Conservation (phyloP, 2,797 vertebrate genomes). For the Anabacerthia variegaticeps region DNA sequence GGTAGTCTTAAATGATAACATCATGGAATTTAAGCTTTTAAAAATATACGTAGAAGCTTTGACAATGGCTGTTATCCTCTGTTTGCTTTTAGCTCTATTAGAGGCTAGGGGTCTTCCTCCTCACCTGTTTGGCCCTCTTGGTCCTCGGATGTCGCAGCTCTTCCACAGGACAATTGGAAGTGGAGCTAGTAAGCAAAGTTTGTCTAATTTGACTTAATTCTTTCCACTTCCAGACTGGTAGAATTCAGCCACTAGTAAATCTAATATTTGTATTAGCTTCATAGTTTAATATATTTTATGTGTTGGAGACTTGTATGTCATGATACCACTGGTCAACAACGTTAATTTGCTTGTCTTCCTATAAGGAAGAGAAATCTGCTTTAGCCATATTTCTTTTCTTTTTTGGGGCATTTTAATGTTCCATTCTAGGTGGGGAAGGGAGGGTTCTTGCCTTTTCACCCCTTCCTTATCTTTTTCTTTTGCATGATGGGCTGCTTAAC, state of each 20-base stretch:
- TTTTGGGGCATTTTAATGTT: not conserved
- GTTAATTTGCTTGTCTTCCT: not conserved
- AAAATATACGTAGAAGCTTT: constrained; percentile 54
- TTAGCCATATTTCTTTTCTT: not conserved
- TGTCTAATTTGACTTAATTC: constrained; percentile 62
- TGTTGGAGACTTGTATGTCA: constrained; percentile 22
- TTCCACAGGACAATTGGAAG: constrained; percentile 99
- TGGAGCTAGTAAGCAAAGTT: constrained; percentile 92
- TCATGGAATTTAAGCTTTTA: constrained; percentile 44
- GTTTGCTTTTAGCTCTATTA: constrained; percentile 85
- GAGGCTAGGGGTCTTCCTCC: constrained; percentile 98
- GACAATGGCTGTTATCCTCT: constrained; percentile 71
- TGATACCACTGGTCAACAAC: not conserved
- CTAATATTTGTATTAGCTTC: constrained; percentile 42
- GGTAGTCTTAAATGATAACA: constrained; percentile 22
- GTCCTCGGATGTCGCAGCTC: constrained; percentile 98
- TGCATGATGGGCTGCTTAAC: constrained; percentile 58
- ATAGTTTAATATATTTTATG: not conserved
- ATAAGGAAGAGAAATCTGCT: not conserved
- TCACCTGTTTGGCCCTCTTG: constrained; percentile 97
- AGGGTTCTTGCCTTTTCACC: constrained; percentile 44
- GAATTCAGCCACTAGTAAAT: constrained; percentile 21
- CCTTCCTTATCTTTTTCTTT: constrained; percentile 33
- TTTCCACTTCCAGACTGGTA: constrained; percentile 44
- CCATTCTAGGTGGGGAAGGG: constrained; percentile 47